Conservation (phyloP, 2,797 vertebrate species). For the Poliocrania exsul region DNA sequence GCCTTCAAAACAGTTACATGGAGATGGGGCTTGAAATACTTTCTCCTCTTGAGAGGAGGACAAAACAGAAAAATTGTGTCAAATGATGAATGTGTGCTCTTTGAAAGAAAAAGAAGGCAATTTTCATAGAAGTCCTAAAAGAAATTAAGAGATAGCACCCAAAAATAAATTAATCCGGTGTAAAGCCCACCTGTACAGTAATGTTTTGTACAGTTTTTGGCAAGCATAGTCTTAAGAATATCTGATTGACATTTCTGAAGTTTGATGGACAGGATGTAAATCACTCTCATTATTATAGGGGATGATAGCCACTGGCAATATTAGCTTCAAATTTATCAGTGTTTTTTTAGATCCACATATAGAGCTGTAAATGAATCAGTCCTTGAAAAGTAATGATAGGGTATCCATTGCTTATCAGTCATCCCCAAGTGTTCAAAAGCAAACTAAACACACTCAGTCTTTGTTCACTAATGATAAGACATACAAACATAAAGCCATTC, state of each 20-base stretch:
- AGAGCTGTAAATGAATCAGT: background rate
- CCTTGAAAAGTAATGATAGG: constrained; percentile 13
- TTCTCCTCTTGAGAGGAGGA: background rate
- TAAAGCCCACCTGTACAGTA: background rate
- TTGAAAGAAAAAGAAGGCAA: background rate
- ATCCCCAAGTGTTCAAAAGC: constrained; percentile 20
- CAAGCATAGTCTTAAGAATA: background rate
- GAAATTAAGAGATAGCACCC: background rate
- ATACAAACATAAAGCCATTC: constrained; percentile 8
- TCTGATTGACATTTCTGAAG: background rate
- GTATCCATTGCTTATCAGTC: background rate
- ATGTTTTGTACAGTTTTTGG: background rate
- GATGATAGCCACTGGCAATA: background rate
- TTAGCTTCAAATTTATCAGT: background rate
- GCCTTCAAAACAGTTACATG: background rate
- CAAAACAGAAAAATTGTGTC: background rate
- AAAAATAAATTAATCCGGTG: background rate
- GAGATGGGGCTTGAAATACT: background rate
- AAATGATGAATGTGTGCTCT: background rate
- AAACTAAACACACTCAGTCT: background rate
- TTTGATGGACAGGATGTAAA: background rate
- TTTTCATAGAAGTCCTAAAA: background rate
- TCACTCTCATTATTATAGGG: background rate
- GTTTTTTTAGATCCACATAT: background rate
- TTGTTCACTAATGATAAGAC: constrained; percentile 36